Conservation (phyloP, 1,140 invertebrate species). For the Paraescarpia echinospica region DNA sequence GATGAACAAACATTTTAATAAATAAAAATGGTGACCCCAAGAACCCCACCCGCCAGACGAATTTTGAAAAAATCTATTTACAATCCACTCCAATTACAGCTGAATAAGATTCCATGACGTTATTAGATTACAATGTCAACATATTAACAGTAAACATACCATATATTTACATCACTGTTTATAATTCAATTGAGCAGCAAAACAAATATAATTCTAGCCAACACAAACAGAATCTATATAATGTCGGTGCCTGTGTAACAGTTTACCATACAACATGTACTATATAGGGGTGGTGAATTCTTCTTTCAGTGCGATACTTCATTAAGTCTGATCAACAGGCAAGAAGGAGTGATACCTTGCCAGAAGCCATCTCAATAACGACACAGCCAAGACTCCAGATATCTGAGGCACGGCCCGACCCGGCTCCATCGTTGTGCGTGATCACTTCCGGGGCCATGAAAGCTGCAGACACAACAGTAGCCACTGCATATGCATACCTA, state of each 20-base stretch:
- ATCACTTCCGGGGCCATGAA: conserved; percentile 71
- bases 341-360: conserved; percentile 65
- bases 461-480: conserved; percentile 33
- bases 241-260: no score
- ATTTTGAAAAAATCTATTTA: no score
- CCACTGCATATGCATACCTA: not conserved
- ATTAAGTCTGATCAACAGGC: not conserved
- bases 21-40: no score
- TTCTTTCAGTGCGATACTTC: not conserved
- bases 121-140: not conserved
- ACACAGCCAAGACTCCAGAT: conserved; percentile 98
- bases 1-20: no score
- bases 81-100: no score
- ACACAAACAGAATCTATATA: no score
- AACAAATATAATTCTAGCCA: no score
- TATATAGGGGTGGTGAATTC: not conserved
- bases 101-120: not conserved
- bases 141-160: no score
- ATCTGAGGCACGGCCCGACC: conserved; percentile 69
- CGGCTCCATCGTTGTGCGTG: conserved; percentile 39
- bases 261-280: no score
- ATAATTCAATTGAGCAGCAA: no score
- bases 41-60: no score
- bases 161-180: not conserved
- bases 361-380: conserved; percentile 98